These are phyloP conservation scores for Gymnoscopelus braueri DNA, from an alignment of 2,797 vertebrate species.

Conservation along the genomic window DNA sequence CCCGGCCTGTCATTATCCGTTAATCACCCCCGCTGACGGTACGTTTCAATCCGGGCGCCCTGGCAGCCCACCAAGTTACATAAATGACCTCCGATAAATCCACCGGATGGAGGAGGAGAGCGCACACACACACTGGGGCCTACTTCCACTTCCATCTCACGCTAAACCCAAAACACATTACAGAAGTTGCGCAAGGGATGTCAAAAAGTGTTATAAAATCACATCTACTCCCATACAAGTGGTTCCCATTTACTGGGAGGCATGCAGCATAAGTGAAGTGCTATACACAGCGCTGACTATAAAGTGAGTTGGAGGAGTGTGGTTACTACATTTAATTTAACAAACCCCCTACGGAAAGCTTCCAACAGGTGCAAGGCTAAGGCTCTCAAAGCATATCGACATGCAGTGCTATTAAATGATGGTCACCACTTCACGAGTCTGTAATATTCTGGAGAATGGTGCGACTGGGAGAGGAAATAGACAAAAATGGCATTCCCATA, in stretches of 20 bases:
- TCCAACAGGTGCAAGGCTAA: background rate
- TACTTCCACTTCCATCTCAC: constrained; percentile 17
- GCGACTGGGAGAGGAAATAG: too few relatives aligned
- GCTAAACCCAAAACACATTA: constrained; percentile 33
- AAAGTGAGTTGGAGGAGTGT: constrained; percentile 17
- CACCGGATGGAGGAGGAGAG: constrained; percentile 28
- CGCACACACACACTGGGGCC: constrained; percentile 18
- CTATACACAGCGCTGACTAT: background rate
- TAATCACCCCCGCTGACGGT: constrained; percentile 74
- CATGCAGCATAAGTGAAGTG: constrained; percentile 6
- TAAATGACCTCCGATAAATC: constrained; percentile 75
- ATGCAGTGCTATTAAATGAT: background rate
- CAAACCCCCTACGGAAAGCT: constrained; percentile 1
- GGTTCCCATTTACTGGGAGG: constrained; percentile 20
- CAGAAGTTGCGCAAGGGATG: constrained; percentile 23
- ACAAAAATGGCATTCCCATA: too few relatives aligned
- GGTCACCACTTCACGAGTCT: background rate
- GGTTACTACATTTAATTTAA: constrained; percentile 3
- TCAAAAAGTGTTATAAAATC: background rate
- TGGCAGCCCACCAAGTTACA: constrained; percentile 68
- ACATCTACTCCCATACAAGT: constrained; percentile 14
- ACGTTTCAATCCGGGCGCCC: constrained; percentile 70
- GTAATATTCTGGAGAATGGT: too few relatives aligned
- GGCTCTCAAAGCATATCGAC: constrained; percentile 2
- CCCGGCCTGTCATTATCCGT: constrained; percentile 77